Conservation (phyloP, 2,113 vertebrate genomes). For the Thamnophis sirtalis region DNA sequence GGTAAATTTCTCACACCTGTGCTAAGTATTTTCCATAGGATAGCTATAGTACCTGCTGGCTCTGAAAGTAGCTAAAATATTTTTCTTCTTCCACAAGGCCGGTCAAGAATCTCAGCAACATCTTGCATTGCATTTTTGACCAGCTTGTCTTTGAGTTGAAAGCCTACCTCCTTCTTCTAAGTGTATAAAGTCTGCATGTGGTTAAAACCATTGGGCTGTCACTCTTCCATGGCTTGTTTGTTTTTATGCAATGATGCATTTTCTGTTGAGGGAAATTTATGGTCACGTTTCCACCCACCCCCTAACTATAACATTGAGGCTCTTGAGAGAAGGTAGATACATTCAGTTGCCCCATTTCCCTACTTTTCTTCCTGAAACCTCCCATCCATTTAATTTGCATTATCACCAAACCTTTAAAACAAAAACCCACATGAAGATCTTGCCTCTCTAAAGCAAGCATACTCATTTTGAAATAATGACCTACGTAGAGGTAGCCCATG, state of each 20-base stretch:
- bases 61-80: constrained; percentile 8
- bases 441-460: constrained; percentile 34
- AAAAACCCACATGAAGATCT: constrained; percentile 43
- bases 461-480: constrained; percentile 54
- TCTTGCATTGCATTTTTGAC: constrained; percentile 40
- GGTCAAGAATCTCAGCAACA: neutral
- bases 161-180: constrained; percentile 11
- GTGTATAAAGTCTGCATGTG: constrained; percentile 23
- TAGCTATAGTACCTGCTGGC: constrained; percentile 6
- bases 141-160: constrained; percentile 27
- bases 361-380: constrained; percentile 45
- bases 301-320: constrained; percentile 43
- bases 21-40: too few species aligned
- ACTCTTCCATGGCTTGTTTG: constrained; percentile 56
- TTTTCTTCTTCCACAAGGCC: constrained; percentile 18
- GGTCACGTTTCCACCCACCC: constrained; percentile 60
- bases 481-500: neutral
- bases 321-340: constrained; percentile 15
- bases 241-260: constrained; percentile 60
- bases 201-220: constrained; percentile 57
- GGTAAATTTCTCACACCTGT: neutral
- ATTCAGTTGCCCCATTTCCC: constrained; percentile 46
- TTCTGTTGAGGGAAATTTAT: constrained; percentile 63
- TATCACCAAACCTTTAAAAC: constrained; percentile 41
- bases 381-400: constrained; percentile 54